phyloP scores from a whole-genome alignment of 2,888 invertebrate genomes.

The Lasioglossum zephyrum region DNA sequence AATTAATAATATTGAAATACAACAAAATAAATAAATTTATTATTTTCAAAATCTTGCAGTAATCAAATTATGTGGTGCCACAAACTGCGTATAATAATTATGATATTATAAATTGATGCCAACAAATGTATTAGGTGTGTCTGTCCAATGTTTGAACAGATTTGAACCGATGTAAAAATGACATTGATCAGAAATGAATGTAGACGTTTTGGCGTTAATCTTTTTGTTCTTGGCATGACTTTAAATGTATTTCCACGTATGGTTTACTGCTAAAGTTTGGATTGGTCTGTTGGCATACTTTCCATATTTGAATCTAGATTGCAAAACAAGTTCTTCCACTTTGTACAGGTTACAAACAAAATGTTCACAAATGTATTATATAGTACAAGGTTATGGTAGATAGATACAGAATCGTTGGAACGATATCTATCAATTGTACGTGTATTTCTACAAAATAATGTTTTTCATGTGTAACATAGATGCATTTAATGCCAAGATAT shows the following conservation, averaged over 20 bases:
- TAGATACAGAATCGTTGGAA: background rate
- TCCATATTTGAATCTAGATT: conserved; percentile 75
- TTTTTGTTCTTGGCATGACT: conserved; percentile 22
- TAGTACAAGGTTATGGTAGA: background rate
- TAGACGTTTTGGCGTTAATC: background rate
- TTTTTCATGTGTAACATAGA: background rate
- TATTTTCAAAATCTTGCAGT: background rate
- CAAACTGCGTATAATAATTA: background rate
- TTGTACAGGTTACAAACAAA: conserved; percentile 61
- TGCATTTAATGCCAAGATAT: background rate
- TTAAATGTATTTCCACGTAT: conserved; percentile 31
- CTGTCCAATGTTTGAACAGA: background rate
- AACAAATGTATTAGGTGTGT: background rate
- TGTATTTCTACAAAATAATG: background rate
- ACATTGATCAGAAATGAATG: background rate
- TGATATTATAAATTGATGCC: background rate
- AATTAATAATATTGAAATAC: conserved; percentile 15
- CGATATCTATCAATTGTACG: background rate
- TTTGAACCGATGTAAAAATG: background rate
- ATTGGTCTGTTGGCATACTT: conserved; percentile 74
- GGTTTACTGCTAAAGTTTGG: conserved; percentile 67
- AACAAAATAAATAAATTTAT: background rate
- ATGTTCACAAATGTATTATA: conserved; percentile 13
- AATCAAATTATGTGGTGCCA: background rate
- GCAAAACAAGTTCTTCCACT: conserved; percentile 67